Base-by-base conservation (phyloP, 2,888 invertebrate genomes). In the Merodon equestris region DNA sequence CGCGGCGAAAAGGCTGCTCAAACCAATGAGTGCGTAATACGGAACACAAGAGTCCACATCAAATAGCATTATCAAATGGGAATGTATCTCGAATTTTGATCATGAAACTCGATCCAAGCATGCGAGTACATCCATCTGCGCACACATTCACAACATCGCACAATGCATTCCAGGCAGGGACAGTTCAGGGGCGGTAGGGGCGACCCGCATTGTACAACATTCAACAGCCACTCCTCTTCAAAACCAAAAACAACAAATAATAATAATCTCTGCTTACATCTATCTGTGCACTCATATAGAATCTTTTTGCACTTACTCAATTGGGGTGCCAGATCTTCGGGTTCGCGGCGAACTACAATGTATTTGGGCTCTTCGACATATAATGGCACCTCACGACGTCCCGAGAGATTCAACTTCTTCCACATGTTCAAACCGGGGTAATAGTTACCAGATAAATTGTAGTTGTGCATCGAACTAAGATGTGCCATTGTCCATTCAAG, bases 321-420 rank as follows among this genome's bases (percentile, higher is more conserved):
- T 47, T 81, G 71, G 44, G 83, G 82, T 51, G 27, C 56, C n/a
- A 57, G 45, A 60, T 60, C 54, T 36, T 75, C 73, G 19, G 42
- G 82, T 71, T 88, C 86, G 12, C 86, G 82, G 12, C 87, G 83
- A 56, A 88, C 85, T 38, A 87, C 82, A 13, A 89, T 81, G 73
- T 87, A 89, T 38, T 81, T 84, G 0, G 89, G 89, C 73, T 89
- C 89, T 14, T 89, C 88, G 38, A 85, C 88, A 64, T 86, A 83
- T 34, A 88, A 66, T 12, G 87, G 87, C 7, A 85, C 84, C 77
- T 89, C 87, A 63, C 87, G 73, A 19, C 85, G 85, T 36, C 89
- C 89, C 7, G 87, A 87, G 36, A 86, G 83, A 83, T 88, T 88
- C 7, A 86, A 81, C 81, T 86, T 87, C 71, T 86, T 88, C 87